These are phyloP conservation scores for Bubo blakistoni DNA, from an alignment of 2,113 vertebrate genomes.

Conservation along the genomic window DNA sequence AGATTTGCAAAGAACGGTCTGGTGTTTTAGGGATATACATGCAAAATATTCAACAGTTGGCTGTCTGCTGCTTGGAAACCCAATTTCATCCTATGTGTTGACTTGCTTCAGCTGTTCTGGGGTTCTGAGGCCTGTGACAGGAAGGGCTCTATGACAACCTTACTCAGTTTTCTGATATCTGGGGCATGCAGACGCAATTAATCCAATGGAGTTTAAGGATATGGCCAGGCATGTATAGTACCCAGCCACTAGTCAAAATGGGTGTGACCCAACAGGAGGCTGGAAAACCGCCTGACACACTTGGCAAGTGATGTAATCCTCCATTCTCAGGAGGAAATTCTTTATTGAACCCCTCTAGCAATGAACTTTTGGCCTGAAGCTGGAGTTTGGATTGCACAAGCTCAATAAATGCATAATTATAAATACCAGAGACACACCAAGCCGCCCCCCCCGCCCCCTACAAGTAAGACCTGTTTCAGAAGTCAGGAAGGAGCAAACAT, in stretches of 20 bases:
- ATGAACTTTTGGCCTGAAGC: conserved; percentile 63
- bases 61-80: background rate
- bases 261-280: conserved; percentile 21
- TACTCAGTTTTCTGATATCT: background rate
- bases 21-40: background rate
- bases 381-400: conserved; percentile 54
- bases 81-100: background rate
- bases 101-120: background rate
- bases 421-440: conserved; percentile 43
- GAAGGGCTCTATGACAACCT: background rate
- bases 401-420: conserved; percentile 59
- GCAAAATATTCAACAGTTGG: background rate
- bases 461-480: conserved; percentile 49
- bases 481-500: background rate
- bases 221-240: background rate
- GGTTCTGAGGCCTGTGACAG: background rate
- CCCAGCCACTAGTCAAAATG: background rate
- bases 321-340: conserved; percentile 49
- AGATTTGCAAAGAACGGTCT: background rate
- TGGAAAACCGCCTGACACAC: conserved; percentile 51
- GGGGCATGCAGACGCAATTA: background rate
- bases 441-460: background rate
- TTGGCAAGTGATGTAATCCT: conserved; percentile 58
- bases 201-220: background rate
- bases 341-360: conserved; percentile 58